Conservation (phyloP, 1,140 invertebrate genomes). For the Brachionus sp. region DNA sequence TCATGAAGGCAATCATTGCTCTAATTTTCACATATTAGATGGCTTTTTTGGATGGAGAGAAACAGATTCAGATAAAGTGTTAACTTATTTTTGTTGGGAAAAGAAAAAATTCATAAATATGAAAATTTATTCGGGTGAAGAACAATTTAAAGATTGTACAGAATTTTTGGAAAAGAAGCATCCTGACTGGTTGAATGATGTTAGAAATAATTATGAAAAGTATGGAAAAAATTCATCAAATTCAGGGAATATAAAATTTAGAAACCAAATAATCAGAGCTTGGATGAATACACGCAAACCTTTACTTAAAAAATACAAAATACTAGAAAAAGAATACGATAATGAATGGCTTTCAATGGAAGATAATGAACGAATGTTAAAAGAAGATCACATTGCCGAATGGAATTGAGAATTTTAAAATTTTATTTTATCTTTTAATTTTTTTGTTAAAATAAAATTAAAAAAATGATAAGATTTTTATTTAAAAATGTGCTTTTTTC, state of each 20-base stretch:
- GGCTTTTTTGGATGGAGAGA: background rate
- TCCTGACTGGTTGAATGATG: background rate
- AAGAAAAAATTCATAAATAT: too few relatives aligned
- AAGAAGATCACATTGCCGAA: background rate
- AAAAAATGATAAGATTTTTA: background rate
- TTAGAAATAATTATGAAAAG: background rate
- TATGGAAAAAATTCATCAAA: background rate
- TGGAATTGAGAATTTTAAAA: background rate
- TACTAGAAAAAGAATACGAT: background rate
- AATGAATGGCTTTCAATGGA: background rate
- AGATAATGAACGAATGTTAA: background rate
- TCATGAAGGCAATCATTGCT: conserved; percentile 1
- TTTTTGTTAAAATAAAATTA: background rate
- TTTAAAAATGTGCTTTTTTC: background rate
- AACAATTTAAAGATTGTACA: background rate
- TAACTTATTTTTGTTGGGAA: too few relatives aligned
- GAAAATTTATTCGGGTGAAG: background rate
- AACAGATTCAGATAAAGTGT: too few relatives aligned
- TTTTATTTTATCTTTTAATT: too few relatives aligned
- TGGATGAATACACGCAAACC: background rate
- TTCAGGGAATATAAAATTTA: background rate
- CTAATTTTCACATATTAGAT: background rate
- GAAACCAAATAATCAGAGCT: background rate
- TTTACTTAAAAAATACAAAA: background rate
- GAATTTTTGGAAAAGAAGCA: background rate